A percentile compares a stretch with the other conserved stretches of the same genome.
Evolutionary conservation across 2,113 vertebrate genomes (phyloP).

Genomic region (Salminus brasiliensis): DNA sequence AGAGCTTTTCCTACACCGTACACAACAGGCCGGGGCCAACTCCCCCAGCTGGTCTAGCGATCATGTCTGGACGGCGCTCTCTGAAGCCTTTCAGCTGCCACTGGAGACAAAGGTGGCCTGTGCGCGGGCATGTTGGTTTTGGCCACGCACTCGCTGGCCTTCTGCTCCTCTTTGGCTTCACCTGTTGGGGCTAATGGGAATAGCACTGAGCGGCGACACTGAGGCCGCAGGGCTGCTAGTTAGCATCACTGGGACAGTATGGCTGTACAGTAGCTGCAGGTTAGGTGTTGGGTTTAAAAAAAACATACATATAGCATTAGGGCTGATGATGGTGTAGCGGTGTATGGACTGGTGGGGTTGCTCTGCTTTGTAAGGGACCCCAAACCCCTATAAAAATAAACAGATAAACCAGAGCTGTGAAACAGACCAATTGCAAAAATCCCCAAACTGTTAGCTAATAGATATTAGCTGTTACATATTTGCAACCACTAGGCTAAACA

Average conservation of each 20-base stretch:
- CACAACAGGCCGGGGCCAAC: conserved; percentile 9
- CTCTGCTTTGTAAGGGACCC: no score
- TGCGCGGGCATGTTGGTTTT: conserved; percentile 43
- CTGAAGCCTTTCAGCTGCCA: conserved; percentile 39
- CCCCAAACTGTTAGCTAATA: no score
- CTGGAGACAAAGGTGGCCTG: conserved; percentile 35
- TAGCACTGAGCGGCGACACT: background rate
- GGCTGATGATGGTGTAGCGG: no score
- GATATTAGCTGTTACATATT: no score
- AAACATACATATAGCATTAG: no score
- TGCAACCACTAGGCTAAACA: no score
- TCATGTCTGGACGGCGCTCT: conserved; percentile 41
- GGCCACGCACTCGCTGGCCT: conserved; percentile 12
- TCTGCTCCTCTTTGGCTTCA: conserved; percentile 13
- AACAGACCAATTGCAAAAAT: no score
- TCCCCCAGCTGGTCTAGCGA: conserved; percentile 40
- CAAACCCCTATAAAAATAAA: no score
- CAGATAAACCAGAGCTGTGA: no score
- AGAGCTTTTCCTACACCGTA: conserved; percentile 11
- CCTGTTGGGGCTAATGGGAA: conserved; percentile 6
- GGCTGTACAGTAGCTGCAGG: background rate
- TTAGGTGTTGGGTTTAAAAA: background rate
- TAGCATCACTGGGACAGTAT: background rate
- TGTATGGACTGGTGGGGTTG: no score
- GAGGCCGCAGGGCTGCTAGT: background rate